phyloP scores from a whole-genome alignment of 2,113 vertebrate genomes.

The Thinocorus orbignyianus region DNA sequence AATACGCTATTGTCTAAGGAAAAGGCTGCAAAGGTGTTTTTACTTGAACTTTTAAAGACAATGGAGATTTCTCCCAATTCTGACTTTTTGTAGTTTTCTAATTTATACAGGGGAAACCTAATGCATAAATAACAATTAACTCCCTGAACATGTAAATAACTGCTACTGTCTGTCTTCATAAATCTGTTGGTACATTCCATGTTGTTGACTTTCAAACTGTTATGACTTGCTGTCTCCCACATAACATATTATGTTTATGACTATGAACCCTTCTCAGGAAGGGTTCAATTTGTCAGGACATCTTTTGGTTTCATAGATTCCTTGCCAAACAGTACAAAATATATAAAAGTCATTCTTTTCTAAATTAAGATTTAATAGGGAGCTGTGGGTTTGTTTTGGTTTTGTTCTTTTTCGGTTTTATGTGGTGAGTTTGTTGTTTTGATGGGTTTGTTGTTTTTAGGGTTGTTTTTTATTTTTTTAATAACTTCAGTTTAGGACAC shows the following conservation, averaged over 20 bases:
- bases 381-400: neutral
- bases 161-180: neutral
- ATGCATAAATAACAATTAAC: constrained; percentile 12
- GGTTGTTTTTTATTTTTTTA: neutral
- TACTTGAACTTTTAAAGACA: constrained; percentile 63
- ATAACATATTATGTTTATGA: neutral
- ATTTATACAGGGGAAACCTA: constrained; percentile 54
- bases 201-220: neutral
- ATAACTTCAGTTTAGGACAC: neutral
- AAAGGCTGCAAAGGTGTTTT: constrained; percentile 39
- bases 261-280: neutral
- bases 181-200: constrained; percentile 43
- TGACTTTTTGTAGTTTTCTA: constrained; percentile 68
- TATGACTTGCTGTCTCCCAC: neutral
- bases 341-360: neutral
- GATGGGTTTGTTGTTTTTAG: neutral
- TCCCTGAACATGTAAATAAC: constrained; percentile 53
- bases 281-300: neutral
- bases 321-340: constrained; percentile 14
- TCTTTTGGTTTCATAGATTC: constrained; percentile 35
- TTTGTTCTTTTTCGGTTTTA: neutral
- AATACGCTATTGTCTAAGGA: constrained; percentile 93
- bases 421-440: neutral
- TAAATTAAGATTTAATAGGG: neutral
- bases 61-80: constrained; percentile 9